Percentiles rank a stretch among this genome's conserved stretches.
These are phyloP conservation scores for Sebastes minor DNA, from an alignment of 2,797 vertebrate genomes.

Conservation along the genomic window DNA sequence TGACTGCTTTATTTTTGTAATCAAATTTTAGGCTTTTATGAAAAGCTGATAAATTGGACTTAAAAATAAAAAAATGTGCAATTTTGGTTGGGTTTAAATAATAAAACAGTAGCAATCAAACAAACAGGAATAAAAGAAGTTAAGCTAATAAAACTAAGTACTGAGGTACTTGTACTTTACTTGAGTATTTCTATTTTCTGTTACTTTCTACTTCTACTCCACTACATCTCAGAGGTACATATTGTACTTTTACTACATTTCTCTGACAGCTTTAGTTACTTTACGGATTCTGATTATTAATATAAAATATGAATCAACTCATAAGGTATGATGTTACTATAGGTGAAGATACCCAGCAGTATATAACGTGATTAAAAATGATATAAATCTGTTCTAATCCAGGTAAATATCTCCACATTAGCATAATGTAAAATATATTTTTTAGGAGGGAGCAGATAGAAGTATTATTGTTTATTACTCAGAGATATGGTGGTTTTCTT, in stretches of 20 bases:
- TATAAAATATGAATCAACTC: neutral
- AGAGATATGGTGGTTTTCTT: accelerated
- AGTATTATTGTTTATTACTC: no score
- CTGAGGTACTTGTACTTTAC: neutral
- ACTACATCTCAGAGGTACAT: neutral
- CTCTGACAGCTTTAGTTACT: neutral
- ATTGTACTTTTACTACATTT: neutral
- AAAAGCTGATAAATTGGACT: no score
- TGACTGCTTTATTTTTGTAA: neutral
- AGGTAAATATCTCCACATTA: no score
- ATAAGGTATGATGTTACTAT: neutral
- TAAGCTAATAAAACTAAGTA: neutral
- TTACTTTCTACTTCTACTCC: neutral
- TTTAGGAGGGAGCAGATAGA: no score
- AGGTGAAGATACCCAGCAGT: neutral
- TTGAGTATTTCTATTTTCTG: neutral
- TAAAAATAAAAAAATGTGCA: no score
- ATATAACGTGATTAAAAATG: no score
- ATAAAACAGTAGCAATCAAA: no score
- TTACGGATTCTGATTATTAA: neutral
- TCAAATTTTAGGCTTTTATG: neutral
- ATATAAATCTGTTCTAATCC: no score
- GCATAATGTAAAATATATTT: no score
- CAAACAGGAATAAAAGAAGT: neutral
- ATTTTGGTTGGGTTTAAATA: no score